Percentiles rank a stretch among this genome's conserved stretches.
phyloP scores from a whole-genome alignment of 2,888 invertebrate species.

The Timandra comae region DNA sequence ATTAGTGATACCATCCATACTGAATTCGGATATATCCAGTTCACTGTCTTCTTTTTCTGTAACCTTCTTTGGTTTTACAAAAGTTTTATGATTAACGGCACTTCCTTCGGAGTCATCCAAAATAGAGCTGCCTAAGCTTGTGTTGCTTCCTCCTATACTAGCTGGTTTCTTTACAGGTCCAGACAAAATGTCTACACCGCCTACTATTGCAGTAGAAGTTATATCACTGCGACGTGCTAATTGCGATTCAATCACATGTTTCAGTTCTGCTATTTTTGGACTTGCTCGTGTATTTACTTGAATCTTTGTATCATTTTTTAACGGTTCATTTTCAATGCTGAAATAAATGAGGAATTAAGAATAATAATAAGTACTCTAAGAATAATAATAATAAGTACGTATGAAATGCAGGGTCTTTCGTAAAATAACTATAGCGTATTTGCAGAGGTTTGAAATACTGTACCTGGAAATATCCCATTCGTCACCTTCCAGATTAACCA shows the following conservation, averaged over 20 bases:
- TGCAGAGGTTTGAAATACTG: conserved; percentile 7
- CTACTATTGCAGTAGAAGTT: conserved; percentile 43
- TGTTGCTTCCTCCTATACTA: conserved; percentile 62
- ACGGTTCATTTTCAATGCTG: conserved; percentile 67
- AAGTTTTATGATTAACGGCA: conserved; percentile 38
- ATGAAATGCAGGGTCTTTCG: no score
- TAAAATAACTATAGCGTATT: no score
- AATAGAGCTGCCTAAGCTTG: conserved; percentile 68
- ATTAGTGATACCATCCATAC: conserved; percentile 42
- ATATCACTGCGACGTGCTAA: conserved; percentile 59
- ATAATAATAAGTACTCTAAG: neutral
- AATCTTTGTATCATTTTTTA: conserved; percentile 49
- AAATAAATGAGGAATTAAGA: conserved; percentile 17
- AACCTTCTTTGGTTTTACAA: conserved; percentile 42
- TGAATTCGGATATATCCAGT: conserved; percentile 64
- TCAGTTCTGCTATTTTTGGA: conserved; percentile 74
- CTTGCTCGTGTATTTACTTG: conserved; percentile 66
- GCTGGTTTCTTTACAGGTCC: conserved; percentile 37
- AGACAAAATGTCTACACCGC: conserved; percentile 54
- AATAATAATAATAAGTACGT: conserved; percentile 2
- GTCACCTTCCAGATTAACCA: conserved; percentile 62
- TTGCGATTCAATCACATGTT: conserved; percentile 74
- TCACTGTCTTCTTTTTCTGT: conserved; percentile 60
- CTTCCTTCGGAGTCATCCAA: conserved; percentile 56
- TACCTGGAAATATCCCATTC: conserved; percentile 77